A percentile compares a stretch with the other conserved stretches of the same genome.
phyloP scores from a whole-genome alignment of 2,888 invertebrate species.

The Agonopterix alstromeriana region DNA sequence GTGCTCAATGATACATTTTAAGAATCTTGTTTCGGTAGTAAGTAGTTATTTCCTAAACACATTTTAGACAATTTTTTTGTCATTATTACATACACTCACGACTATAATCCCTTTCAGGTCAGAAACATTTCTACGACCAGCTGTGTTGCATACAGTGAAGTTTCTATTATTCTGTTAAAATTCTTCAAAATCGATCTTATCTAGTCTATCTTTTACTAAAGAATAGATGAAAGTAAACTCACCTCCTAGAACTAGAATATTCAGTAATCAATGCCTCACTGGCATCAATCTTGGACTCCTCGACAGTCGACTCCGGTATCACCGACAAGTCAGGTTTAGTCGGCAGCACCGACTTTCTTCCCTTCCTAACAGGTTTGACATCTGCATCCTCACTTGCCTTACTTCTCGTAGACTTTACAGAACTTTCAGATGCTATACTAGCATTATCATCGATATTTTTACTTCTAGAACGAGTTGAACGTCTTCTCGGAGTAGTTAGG shows the following conservation, averaged over 20 bases:
- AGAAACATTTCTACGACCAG: no score
- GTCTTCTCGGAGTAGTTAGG: constrained; percentile 40
- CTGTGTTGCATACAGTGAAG: no score
- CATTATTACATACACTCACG: no score
- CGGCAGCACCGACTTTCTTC: constrained; percentile 42
- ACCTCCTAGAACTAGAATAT: constrained; percentile 53
- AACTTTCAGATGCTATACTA: constrained; percentile 49
- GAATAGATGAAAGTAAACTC: constrained; percentile 10
- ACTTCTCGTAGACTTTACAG: constrained; percentile 39
- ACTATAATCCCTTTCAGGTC: no score
- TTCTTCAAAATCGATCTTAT: no score
- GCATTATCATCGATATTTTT: constrained; percentile 50
- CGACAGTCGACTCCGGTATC: constrained; percentile 56
- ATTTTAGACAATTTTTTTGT: no score
- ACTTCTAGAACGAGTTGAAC: constrained; percentile 32
- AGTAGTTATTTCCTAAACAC: no score
- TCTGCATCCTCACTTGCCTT: constrained; percentile 37
- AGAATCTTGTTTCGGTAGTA: no score
- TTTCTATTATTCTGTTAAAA: no score
- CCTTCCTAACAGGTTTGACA: constrained; percentile 33
- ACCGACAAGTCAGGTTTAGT: constrained; percentile 59
- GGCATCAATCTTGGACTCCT: constrained; percentile 28
- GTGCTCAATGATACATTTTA: no score
- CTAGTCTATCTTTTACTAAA: no score
- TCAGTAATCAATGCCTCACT: constrained; percentile 33